Evolutionary conservation across 2,888 invertebrate genomes (phyloP).

Genomic region (Galeruca laticollis): DNA sequence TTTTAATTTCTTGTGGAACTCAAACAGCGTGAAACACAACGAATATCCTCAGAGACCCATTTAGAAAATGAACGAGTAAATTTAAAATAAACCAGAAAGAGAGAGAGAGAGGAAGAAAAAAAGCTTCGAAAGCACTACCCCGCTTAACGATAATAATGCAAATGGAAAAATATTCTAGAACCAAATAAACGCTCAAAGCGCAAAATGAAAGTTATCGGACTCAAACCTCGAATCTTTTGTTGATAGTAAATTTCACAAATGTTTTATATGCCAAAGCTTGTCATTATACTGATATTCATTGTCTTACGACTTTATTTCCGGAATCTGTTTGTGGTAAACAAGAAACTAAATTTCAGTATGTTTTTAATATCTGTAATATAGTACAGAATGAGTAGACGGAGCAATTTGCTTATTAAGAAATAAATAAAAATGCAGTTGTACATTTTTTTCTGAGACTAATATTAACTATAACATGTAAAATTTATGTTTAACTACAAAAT

Average conservation of each 20-base stretch:
- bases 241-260: background rate
- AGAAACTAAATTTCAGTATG: too few species aligned
- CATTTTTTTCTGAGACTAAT: too few species aligned
- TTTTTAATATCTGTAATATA: too few species aligned
- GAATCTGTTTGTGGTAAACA: too few species aligned
- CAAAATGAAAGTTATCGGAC: constrained; percentile 19
- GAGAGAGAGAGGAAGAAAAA: constrained; percentile 25
- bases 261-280: background rate
- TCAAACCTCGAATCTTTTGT: background rate
- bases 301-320: too few species aligned
- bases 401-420: too few species aligned
- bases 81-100: constrained; percentile 28
- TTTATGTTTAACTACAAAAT: too few species aligned
- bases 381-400: too few species aligned
- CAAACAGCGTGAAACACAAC: constrained; percentile 24
- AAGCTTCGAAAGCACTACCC: constrained; percentile 32
- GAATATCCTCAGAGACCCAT: constrained; percentile 29
- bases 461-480: too few species aligned
- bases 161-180: constrained; percentile 37
- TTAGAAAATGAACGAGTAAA: constrained; percentile 33
- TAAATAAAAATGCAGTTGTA: too few species aligned
- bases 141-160: constrained; percentile 38
- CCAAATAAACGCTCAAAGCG: constrained; percentile 33
- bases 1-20: constrained; percentile 28
- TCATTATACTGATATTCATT: too few species aligned